Base-by-base conservation (phyloP, 2,797 vertebrate species). In the Melanogrammus aeglefinus region DNA sequence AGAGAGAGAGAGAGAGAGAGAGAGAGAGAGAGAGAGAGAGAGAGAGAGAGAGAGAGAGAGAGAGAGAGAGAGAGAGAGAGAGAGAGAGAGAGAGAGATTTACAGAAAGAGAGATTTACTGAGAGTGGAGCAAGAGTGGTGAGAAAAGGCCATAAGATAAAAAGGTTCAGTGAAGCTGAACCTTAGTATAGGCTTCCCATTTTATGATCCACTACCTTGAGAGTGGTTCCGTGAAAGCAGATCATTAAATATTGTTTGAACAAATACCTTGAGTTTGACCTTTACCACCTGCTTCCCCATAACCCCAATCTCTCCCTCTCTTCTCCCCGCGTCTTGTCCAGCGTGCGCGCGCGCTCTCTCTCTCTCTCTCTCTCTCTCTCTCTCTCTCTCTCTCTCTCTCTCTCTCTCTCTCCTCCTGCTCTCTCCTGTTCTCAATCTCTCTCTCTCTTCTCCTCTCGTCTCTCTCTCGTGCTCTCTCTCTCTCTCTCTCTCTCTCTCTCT, bases 181-280 rank as follows among this genome's bases (percentile, higher is more conserved):
- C 63, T 69, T 13, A 44, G 70, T 6, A 27, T 66, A 72, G 44
- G 27, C 70, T 44, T 47, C 6, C n/a, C 39, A 44, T 33, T 70
- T 38, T 41, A 71, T 39, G 16, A n/a, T 72, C 41, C 51, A 24
- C 63, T 24, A 69, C n/a, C 24, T 51, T 72, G 13, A 16, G 39
- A 51, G 39, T n/a, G 31, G 70, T 31, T 44, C 66, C 6, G 2
- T 39, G 27, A 39, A 24, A 33, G 39, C 35, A 71, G n/a, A 33
- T 73, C 39, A 73, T 73, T 73, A 51, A 77, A 77, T 69, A 69
- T 69, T 69, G 63, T 69, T 69, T n/a, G 9, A 69, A 69, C 63
- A 13, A n/a, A 24, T 69, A 69, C 63, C 63, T 69, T 69, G 63
- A 69, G 63, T 69, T n/a, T 69, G 63, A 69, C 66, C 75, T 70